A percentile compares a stretch with the other conserved stretches of the same genome.
These are phyloP conservation scores for Podarcis siculus DNA, from an alignment of 2,797 vertebrate genomes.

Conservation along the genomic window DNA sequence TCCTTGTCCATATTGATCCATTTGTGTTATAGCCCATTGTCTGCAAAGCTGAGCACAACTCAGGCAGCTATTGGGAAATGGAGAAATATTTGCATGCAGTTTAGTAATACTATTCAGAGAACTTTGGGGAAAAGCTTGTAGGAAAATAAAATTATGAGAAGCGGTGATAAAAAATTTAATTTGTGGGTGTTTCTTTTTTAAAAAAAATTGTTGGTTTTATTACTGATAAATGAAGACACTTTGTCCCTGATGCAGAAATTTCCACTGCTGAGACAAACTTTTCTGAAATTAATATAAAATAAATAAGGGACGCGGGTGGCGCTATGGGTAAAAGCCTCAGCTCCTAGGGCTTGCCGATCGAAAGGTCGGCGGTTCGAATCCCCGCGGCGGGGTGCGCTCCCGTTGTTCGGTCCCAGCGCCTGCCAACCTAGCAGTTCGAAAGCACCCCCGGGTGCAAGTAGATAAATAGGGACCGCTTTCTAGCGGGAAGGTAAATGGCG, in stretches of 20 bases:
- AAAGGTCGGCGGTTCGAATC: no score
- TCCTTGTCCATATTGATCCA: conserved; percentile 1
- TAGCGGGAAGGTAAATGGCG: no score
- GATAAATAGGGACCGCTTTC: no score
- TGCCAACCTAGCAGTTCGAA: no score
- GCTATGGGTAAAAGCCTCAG: no score
- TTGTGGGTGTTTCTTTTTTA: neutral
- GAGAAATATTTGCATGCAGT: neutral
- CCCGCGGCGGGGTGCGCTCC: no score
- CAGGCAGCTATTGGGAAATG: conserved; percentile 11
- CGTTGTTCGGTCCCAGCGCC: no score
- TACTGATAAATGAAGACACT: neutral
- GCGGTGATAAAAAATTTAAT: neutral
- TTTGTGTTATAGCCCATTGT: neutral
- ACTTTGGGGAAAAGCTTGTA: neutral
- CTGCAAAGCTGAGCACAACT: conserved; percentile 11
- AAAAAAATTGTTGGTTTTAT: neutral
- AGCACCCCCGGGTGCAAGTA: no score
- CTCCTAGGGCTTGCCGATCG: no score
- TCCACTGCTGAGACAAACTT: neutral
- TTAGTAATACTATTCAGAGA: neutral
- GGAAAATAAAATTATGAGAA: neutral
- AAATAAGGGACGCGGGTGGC: no score
- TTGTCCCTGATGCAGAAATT: neutral
- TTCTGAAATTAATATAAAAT: neutral